Evolutionary conservation across 1,140 invertebrate species (phyloP), one percentile per base, ranked within the genome.

Genomic region (Heliconius nattereri): DNA sequence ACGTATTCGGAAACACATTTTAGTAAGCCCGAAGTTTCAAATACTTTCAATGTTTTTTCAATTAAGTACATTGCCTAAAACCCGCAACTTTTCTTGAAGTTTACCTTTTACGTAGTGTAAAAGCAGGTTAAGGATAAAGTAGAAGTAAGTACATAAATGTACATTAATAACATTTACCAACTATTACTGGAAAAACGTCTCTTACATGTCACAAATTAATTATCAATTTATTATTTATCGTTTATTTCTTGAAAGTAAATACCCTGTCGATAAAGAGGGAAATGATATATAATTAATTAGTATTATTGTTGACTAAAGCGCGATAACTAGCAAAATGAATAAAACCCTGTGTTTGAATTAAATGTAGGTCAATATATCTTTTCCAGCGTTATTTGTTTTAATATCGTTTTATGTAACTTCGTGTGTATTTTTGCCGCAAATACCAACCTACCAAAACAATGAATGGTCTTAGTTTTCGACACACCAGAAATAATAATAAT

Each of bases 241-340:
- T 26, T 66, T 26, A 66, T 66, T 66, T 66, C 23, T 66, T 66
- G 60, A 66, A 66, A 29, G 60, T 66, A 66, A 26, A 66, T 66
- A 29, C 23, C 23, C 60, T 66, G 9, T 66, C 11, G 60, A 66
- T 66, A 66, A 16, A 66, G 26, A 29, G 3, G 60, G 26, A 19
- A 66, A 29, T n/a, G 3, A 29, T 13, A 29, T 66, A 23, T 26
- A 29, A 29, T 66, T 26, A 66, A 29, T 66, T 13, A 66, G 6
- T 66, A 57, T 8, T 23, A 66, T 23, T 66, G 26, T 66, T 66
- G 60, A 16, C 6, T 29, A 29, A 29, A 66, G 19, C 13, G 29
- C 26, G 26, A 66, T 66, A 29, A 66, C 20, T 29, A 26, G 26
- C 26, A 66, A 16, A 66, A 66, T 66, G 11, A 66, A 6, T 29